Percentiles rank a stretch among this genome's conserved stretches.
Evolutionary conservation across 2,888 invertebrate species (phyloP).

Genomic region (Patella depressa): DNA sequence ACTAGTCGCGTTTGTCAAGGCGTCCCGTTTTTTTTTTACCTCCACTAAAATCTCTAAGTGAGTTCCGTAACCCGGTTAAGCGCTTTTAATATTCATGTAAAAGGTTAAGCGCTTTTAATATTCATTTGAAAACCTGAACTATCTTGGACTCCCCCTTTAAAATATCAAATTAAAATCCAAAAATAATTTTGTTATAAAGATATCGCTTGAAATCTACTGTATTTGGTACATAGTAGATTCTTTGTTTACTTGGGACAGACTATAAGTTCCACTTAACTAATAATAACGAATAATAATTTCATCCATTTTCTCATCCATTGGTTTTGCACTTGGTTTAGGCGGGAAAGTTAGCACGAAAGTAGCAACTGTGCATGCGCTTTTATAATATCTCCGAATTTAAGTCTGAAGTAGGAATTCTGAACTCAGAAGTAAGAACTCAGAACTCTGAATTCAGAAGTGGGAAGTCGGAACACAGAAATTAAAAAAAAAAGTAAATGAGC

Average conservation of each 20-base stretch:
- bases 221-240: not conserved
- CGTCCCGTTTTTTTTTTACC: no score
- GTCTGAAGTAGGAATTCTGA: conserved; percentile 6
- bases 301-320: not conserved
- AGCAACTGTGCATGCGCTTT: not conserved
- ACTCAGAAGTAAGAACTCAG: conserved; percentile 1
- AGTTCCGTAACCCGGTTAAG: conserved; percentile 1
- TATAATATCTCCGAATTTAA: not conserved
- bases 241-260: not conserved
- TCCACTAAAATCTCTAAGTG: not conserved
- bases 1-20: no score
- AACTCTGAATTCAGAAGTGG: not conserved
- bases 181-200: not conserved
- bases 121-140: not conserved
- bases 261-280: not conserved
- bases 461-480: not conserved
- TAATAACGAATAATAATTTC: not conserved
- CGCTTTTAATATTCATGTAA: not conserved
- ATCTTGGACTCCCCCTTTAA: not conserved
- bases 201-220: not conserved
- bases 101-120: not conserved
- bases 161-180: not conserved
- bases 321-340: not conserved
- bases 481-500: conserved; percentile 1
- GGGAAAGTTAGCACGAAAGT: not conserved